Evolutionary conservation across 2,797 vertebrate species (phyloP).

Genomic region (Lophius americanus): DNA sequence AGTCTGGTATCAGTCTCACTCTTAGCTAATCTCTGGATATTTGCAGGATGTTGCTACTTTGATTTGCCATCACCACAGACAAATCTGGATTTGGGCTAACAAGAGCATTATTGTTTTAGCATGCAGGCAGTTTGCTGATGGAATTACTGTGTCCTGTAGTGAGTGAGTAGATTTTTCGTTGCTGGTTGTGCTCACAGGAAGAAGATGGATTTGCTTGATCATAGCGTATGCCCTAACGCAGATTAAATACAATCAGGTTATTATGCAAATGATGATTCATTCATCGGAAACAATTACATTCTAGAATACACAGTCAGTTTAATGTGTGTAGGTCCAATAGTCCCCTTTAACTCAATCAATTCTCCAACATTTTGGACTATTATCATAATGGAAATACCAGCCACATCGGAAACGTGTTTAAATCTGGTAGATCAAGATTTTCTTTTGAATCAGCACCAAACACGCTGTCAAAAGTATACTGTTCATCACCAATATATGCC

Average conservation of each 20-base stretch:
- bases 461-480: too few species aligned
- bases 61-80: slow-evolving; percentile 62
- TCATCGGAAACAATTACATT: too few species aligned
- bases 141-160: slow-evolving; percentile 55
- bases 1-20: slow-evolving; percentile 68
- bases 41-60: slow-evolving; percentile 71
- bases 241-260: neutral
- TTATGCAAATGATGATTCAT: too few species aligned
- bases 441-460: too few species aligned
- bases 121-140: slow-evolving; percentile 44
- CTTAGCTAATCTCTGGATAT: slow-evolving; percentile 71
- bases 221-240: neutral
- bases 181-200: slow-evolving; percentile 16
- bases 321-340: too few species aligned
- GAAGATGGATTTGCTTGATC: slow-evolving; percentile 25
- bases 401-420: too few species aligned
- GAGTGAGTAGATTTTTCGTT: slow-evolving; percentile 47
- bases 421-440: too few species aligned
- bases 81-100: slow-evolving; percentile 65
- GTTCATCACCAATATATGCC: too few species aligned
- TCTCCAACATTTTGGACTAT: too few species aligned
- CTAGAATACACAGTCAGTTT: too few species aligned
- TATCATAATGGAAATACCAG: too few species aligned
- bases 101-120: slow-evolving; percentile 72
- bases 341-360: too few species aligned